Base-by-base conservation (phyloP, 2,888 invertebrate species). In the Erebia epiphron region DNA sequence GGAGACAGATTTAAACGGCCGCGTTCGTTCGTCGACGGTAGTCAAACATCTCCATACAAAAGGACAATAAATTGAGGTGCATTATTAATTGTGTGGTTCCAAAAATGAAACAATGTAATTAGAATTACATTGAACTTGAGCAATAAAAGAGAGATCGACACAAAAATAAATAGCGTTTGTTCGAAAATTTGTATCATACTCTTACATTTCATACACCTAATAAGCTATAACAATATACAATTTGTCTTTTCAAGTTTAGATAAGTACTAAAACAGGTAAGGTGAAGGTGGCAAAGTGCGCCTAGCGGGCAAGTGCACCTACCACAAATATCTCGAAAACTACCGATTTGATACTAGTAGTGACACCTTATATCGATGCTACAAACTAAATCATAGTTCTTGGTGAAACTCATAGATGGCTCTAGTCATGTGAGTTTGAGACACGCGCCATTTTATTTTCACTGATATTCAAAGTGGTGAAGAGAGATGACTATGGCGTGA, bases 131-230 rank as follows among this genome's bases (percentile, higher is more conserved):
- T 62, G 66, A 74, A 71, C 35, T 79, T 80, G 79, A 81, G 81
- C 80, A 79, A 79, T 74, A 67, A 78, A 77, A 83, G n/a, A 82
- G 86, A 85, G 85, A 87, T 87, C 88, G 81, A 78, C 70, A 73
- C 49, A 35, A 16, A 54, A 64, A 14, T 58, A 9, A 69, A 67
- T 41, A 58, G 46, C 21, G 8, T 18, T 62, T 16, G 13, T 46
- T 49, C 21, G 49, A 41, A 43, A 54, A 63, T 63, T 16, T 52
- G n/a, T 54, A 61, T 69, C 9, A 35, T 35, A 35, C 35, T 35
- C 26, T 4, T 21, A 35, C 26, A 35, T 63, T 64, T 64, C 50
- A 64, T 64, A 64, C 52, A 64, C n/a, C 41, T 64, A 54, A n/a
- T 18, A 21, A n/a, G 26, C 8, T 64, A 26, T 10, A 35, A 4